Evolutionary conservation across 2,888 invertebrate species (phyloP).

Genomic region (Caradrina clavipalpis): DNA sequence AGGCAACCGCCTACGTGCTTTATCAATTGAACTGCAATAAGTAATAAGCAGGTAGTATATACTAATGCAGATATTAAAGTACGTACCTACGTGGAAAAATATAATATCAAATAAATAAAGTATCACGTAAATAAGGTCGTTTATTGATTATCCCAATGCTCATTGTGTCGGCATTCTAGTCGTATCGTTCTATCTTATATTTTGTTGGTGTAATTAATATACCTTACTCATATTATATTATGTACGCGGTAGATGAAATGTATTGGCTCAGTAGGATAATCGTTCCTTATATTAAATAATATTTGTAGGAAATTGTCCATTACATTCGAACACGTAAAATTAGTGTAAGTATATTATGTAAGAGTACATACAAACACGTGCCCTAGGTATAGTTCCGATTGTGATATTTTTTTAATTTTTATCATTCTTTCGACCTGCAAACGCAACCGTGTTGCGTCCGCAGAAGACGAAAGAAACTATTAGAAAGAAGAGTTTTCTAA

Average conservation of each 20-base stretch:
- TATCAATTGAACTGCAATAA: slow-evolving; percentile 29
- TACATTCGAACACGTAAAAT: slow-evolving; percentile 70
- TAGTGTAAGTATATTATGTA: slow-evolving; percentile 67
- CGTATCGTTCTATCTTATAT: slow-evolving; percentile 71
- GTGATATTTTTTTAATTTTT: slow-evolving; percentile 80
- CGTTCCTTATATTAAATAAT: slow-evolving; percentile 72
- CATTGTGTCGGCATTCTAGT: slow-evolving; percentile 79
- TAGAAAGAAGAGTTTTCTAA: background rate
- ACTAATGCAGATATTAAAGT: too few species aligned
- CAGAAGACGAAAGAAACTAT: slow-evolving; percentile 4
- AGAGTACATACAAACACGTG: slow-evolving; percentile 73
- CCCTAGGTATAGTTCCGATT: slow-evolving; percentile 80
- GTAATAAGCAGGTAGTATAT: background rate
- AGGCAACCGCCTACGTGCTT: slow-evolving; percentile 40
- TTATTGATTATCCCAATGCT: slow-evolving; percentile 57
- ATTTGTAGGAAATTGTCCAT: slow-evolving; percentile 71
- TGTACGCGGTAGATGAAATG: slow-evolving; percentile 66
- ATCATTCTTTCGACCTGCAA: slow-evolving; percentile 37
- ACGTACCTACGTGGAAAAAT: slow-evolving; percentile 6
- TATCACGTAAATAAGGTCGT: slow-evolving; percentile 52
- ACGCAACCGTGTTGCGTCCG: slow-evolving; percentile 14
- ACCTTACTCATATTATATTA: slow-evolving; percentile 52
- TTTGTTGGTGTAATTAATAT: slow-evolving; percentile 58
- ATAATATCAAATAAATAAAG: slow-evolving; percentile 2
- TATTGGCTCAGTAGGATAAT: slow-evolving; percentile 79